A percentile compares a stretch with the other conserved stretches of the same genome.
Evolutionary conservation across 1,140 invertebrate species (phyloP).

Genomic region (Habropoda laboriosa): DNA sequence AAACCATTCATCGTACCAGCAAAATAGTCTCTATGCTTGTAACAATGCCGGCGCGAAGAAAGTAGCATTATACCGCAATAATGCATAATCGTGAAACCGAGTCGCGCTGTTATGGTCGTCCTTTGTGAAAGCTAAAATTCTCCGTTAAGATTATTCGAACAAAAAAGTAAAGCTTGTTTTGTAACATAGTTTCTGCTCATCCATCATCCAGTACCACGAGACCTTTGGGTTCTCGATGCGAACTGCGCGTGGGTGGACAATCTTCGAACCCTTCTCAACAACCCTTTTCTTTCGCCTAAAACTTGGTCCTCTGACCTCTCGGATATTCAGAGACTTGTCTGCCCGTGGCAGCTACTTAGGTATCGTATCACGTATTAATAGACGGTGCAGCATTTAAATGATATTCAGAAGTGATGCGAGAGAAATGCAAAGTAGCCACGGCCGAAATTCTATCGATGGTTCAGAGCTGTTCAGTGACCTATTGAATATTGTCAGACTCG

Average conservation of each 20-base stretch:
- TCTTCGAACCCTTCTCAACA: background rate
- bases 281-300: background rate
- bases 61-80: no score
- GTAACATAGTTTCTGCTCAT: slow-evolving; percentile 56
- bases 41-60: no score
- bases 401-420: background rate
- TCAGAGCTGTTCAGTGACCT: no score
- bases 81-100: no score
- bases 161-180: slow-evolving; percentile 57
- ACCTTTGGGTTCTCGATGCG: slow-evolving; percentile 19
- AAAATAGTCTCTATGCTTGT: no score
- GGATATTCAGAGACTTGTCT: background rate
- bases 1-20: no score
- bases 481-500: no score
- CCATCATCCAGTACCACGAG: slow-evolving; percentile 51
- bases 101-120: no score
- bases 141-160: slow-evolving; percentile 61
- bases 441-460: no score
- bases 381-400: background rate
- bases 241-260: slow-evolving; percentile 36
- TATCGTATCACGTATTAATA: slow-evolving; percentile 5
- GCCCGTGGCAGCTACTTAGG: background rate
- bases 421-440: background rate
- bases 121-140: slow-evolving; percentile 48
- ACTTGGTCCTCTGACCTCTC: slow-evolving; percentile 7